Evolutionary conservation across 2,888 invertebrate species (phyloP).

Genomic region (Xylota sylvarum): DNA sequence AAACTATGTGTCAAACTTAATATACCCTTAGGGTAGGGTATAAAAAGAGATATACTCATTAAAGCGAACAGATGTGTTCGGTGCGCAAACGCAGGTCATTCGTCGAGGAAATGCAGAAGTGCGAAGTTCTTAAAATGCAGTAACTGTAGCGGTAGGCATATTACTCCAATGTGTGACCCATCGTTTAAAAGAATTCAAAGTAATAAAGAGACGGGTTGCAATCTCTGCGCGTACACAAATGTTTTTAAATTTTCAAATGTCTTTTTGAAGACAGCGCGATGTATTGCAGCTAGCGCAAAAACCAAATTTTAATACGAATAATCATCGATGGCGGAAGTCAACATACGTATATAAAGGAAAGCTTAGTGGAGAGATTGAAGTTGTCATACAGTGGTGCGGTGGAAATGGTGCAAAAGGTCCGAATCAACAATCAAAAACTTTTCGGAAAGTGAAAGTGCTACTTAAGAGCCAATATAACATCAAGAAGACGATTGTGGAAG

Average conservation of each 20-base stretch:
- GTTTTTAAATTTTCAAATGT: neutral
- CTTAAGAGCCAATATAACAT: neutral
- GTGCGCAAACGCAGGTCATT: neutral
- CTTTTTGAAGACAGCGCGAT: constrained; percentile 7
- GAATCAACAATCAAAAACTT: neutral
- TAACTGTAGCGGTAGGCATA: neutral
- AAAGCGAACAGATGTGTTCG: constrained; percentile 4
- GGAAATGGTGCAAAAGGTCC: neutral
- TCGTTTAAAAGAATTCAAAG: neutral
- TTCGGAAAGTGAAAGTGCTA: neutral
- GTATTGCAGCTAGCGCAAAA: neutral
- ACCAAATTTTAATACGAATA: neutral
- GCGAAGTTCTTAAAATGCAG: neutral
- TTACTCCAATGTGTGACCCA: neutral
- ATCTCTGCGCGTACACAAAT: neutral
- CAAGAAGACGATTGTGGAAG: neutral
- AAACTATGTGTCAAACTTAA: too few species aligned
- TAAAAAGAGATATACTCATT: neutral
- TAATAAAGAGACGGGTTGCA: constrained; percentile 8
- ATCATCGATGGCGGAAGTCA: neutral
- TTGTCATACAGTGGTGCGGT: neutral
- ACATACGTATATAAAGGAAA: neutral
- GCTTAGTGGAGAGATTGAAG: neutral
- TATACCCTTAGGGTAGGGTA: too few species aligned
- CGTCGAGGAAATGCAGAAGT: constrained; percentile 6